Evolutionary conservation across 1,140 invertebrate genomes (phyloP), one percentile per base, ranked within the genome.

Genomic region (Halictus rubicundus): DNA sequence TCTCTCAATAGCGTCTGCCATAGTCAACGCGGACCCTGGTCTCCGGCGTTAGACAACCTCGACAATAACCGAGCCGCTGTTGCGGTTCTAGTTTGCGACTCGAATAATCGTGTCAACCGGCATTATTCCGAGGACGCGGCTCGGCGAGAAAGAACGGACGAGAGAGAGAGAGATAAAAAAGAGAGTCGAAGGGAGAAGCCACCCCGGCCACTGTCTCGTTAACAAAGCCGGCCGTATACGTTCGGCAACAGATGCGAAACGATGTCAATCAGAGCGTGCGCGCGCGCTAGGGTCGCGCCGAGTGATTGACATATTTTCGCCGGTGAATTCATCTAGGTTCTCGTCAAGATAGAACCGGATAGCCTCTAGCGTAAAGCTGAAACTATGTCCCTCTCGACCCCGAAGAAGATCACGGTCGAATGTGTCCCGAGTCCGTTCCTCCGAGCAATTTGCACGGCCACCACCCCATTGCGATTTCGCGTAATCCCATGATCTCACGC

Each of bases 261-360:
- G 61, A 74, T 88, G 87, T 84, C 87, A 91, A 87, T 85, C 83
- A 88, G 88, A 90, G 90, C 87, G 84, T 87, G 85, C 9, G 5
- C 82, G 87, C 82, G 77, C 60, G 64, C 21, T 86, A 65, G 88
- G 88, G 83, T 89, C 87, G 73, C 82, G 37, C 16, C 49, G 59
- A 73, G 27, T 92, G 91, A 92, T 92, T 92, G 91, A 92, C 91
- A 91, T 91, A 91, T 92, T 92, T 92, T 92, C 88, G 87, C 86
- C 85, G 83, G 86, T 86, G 84, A 83, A 83, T 89, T 84, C 86
- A 89, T 88, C 85, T 81, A 52, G 16, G 14, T 16, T 52, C 19
- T 2, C 49, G 49, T 21, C 49, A 21, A 16, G 46, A 49, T 49
- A 49, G 49, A 68, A 71, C 68, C 49, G 68, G n/a, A 60, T 82